Evolutionary conservation across 1,140 invertebrate species (phyloP), one percentile per base, ranked within the genome.

Genomic region (Sarcophaga bullata): DNA sequence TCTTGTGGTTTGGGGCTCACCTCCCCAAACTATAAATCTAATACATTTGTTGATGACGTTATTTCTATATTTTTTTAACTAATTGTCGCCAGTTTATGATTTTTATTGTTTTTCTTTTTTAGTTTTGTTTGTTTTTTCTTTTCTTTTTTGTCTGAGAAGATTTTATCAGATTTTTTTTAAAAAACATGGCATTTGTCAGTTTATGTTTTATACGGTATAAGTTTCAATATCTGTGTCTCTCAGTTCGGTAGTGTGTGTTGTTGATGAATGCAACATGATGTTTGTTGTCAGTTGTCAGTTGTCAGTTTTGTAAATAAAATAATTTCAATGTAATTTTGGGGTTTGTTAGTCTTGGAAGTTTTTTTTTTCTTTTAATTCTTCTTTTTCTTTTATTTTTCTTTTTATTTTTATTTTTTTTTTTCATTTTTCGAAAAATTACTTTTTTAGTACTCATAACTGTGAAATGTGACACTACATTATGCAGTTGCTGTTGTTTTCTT

Each of bases 391-490:
- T 52, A 3, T 1, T 3, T 52, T 58, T n/a, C 11, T 58, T 13
- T n/a, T n/a, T 37, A 37, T 37, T 37, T 37, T 37, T 37, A 1
- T 37, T 37, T 37, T 37, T 37, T 37, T 37, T 4, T 37, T 37
- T 37, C 4, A 37, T 37, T 37, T 37, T 37, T 37, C 25, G 25
- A 37, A 37, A 37, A 37, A 37, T 37, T 13, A 15, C 54, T n/a
- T 13, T 15, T 58, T 13, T 58, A 58, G 54, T 58, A 37, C 25
- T 37, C 25, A 37, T 37, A 58, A 58, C 54, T 58, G 54, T 58
- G 54, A 58, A 58, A 58, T 58, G 54, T 58, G 54, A 58, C 54
- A 58, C 54, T 58, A 58, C 54, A 58, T 58, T 52, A n/a, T 58
- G 54, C 54, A 58, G 54, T 54, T 37, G 9, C n/a, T 58, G 54